Percentiles rank a stretch among this genome's conserved stretches.
phyloP scores from a whole-genome alignment of 2,888 invertebrate species.

The Alentia gelatinosa region DNA sequence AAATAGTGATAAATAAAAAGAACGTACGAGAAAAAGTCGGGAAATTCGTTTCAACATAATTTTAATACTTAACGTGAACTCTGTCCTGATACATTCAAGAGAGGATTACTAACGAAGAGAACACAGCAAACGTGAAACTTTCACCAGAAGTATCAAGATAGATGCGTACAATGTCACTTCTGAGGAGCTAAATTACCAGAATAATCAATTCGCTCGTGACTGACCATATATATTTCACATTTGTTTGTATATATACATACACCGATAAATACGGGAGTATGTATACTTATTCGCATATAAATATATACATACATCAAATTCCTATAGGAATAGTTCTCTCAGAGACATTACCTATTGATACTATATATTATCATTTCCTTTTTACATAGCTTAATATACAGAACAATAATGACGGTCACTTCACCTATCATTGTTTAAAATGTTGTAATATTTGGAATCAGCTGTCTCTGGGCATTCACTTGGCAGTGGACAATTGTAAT shows the following conservation, averaged over 20 bases:
- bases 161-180: background rate
- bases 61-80: conserved; percentile 24
- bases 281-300: background rate
- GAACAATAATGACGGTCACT: no score
- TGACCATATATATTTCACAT: background rate
- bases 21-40: background rate
- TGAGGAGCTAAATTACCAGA: background rate
- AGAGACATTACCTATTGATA: background rate
- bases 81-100: background rate
- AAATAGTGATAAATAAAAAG: background rate
- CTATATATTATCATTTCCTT: background rate
- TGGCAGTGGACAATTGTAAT: background rate
- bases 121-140: conserved; percentile 9
- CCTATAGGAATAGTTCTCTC: background rate
- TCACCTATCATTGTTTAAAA: no score
- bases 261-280: background rate
- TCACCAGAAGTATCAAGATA: background rate
- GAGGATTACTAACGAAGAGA: background rate
- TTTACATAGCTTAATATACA: background rate
- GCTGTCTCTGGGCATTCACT: background rate
- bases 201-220: background rate
- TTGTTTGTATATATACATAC: conserved; percentile 1
- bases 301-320: background rate
- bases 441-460: background rate
- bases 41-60: conserved; percentile 10